A percentile compares a stretch with the other conserved stretches of the same genome.
Evolutionary conservation across 2,888 invertebrate species (phyloP).

Genomic region (Sinelater perroti): DNA sequence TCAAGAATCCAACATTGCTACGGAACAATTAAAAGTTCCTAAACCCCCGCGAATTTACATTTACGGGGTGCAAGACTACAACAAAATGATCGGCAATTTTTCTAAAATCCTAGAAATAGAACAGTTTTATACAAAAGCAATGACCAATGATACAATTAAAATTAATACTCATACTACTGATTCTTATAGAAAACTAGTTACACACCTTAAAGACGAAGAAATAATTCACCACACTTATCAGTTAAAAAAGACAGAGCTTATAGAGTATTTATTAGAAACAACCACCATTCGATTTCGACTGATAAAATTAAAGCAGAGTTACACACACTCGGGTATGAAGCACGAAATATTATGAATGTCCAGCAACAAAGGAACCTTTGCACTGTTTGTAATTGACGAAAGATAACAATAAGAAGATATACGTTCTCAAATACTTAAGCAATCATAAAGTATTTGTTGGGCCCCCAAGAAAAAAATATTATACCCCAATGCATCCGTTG

Average conservation of each 20-base stretch:
- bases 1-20: neutral
- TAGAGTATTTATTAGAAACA: conserved; percentile 16
- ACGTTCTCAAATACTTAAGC: neutral
- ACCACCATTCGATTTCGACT: neutral
- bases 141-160: conserved; percentile 15
- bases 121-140: conserved; percentile 8
- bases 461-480: conserved; percentile 10
- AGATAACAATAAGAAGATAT: conserved; percentile 7
- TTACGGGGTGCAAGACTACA: conserved; percentile 10
- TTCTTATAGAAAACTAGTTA: conserved; percentile 9
- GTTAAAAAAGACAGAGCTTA: conserved; percentile 9
- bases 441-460: conserved; percentile 3
- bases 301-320: conserved; percentile 9
- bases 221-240: conserved; percentile 17
- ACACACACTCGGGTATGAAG: neutral
- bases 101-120: conserved; percentile 7
- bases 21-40: conserved; percentile 3
- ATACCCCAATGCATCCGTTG: neutral
- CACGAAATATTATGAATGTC: conserved; percentile 5
- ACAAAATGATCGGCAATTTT: conserved; percentile 11
- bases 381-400: conserved; percentile 1
- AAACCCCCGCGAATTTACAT: conserved; percentile 15
- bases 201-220: conserved; percentile 7
- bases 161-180: conserved; percentile 5
- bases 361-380: conserved; percentile 3